Evolutionary conservation across 2,113 vertebrate genomes (phyloP).

Genomic region (Sialia sialis): DNA sequence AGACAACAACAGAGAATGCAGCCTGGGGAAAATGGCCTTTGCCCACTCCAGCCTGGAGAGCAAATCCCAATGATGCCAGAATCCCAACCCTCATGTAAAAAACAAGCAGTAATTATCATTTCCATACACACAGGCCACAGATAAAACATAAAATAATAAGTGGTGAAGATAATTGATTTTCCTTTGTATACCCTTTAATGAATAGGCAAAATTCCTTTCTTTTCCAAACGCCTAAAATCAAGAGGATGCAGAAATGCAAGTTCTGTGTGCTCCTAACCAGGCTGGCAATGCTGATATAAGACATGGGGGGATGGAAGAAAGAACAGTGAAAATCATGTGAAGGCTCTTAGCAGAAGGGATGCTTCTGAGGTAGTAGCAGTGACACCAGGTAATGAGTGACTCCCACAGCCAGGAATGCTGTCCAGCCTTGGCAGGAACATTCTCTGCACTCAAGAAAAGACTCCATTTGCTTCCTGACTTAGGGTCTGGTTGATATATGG

Average conservation of each 20-base stretch:
- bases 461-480: background rate
- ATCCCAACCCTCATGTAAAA: background rate
- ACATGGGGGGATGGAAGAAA: background rate
- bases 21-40: background rate
- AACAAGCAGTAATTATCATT: background rate
- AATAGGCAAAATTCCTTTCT: background rate
- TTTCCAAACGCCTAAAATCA: background rate
- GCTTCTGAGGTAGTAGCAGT: background rate
- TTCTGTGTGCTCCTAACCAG: background rate
- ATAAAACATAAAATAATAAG: background rate
- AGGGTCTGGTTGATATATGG: background rate
- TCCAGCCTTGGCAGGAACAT: background rate
- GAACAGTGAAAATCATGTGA: rapidly evolving
- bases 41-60: background rate
- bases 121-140: background rate
- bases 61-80: background rate
- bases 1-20: background rate
- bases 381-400: background rate
- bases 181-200: background rate
- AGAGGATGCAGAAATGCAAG: background rate
- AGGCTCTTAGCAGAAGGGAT: background rate
- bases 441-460: background rate
- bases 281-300: background rate
- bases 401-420: background rate
- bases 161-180: background rate